Evolutionary conservation across 2,888 invertebrate genomes (phyloP).

Genomic region (Apodemia hepburni): DNA sequence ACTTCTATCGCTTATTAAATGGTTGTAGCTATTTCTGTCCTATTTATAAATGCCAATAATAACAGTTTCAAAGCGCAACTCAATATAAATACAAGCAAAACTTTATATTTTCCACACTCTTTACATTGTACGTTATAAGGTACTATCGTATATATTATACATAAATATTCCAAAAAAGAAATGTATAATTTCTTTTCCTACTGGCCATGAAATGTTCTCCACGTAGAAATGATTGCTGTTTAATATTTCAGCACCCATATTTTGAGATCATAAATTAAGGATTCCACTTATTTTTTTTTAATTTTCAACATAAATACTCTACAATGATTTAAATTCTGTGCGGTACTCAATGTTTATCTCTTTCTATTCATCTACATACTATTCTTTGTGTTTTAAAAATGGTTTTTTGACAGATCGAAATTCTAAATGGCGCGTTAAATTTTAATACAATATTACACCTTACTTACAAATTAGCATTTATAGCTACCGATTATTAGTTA

Average conservation of each 20-base stretch:
- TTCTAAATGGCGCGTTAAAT: no score
- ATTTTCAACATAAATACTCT: background rate
- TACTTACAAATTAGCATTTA: no score
- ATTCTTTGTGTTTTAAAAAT: no score
- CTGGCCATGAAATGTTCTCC: background rate
- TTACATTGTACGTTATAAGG: background rate
- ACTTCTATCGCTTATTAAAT: background rate
- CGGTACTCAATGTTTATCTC: background rate
- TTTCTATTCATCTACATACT: background rate
- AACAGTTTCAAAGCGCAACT: background rate
- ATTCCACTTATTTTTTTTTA: background rate
- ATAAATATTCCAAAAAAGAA: background rate
- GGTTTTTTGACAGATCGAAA: no score
- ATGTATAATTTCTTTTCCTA: background rate
- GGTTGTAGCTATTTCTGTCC: background rate
- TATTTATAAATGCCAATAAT: background rate
- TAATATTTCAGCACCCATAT: constrained; percentile 9
- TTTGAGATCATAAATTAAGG: constrained; percentile 15
- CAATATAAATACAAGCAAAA: background rate
- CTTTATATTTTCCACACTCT: background rate
- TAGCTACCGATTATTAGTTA: no score
- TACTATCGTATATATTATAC: constrained; percentile 1
- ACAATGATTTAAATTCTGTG: background rate
- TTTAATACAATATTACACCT: no score
- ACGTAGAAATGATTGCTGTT: constrained; percentile 4